Base-by-base conservation (phyloP, 2,888 invertebrate species). In the Hymenopus coronatus region DNA sequence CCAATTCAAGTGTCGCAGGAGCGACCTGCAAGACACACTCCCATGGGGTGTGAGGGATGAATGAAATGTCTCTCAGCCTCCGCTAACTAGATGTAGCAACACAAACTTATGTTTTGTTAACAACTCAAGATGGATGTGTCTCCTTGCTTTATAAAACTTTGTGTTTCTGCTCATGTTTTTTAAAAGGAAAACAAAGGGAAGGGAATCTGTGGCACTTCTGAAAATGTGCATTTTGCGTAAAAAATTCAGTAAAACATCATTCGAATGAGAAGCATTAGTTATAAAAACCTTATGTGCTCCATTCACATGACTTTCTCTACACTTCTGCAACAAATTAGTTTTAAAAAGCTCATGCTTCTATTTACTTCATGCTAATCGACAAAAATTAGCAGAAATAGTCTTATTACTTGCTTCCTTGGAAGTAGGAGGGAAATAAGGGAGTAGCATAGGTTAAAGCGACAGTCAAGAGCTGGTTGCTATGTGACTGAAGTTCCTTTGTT, bases 1-100 rank as follows among this genome's bases (percentile, higher is more conserved):
- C 28, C 84, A 84, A 84, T 88, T 88, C 54, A 88, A 88, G 88
- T 88, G 88, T 88, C 88, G 46, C 88, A 70, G 84, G 33, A 82
- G 40, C 87, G 87, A 87, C 87, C 82, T 87, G 82, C 81, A 81
- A 82, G 87, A 87, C 82, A 82, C 33, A 85, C 85, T 54, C 82
- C 15, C 40, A 25, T n/a, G 82, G 87, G 87, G 86, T 70, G 86
- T 4, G 86, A 30, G 88, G 40, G 28, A 28, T 40, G 46, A 82
- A n/a, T 27, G 25, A 85, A 87, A 87, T 82, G 30, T 25, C 70
- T 70, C 25, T 70, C 54, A 20, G 54, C 25, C 54, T 70, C 54
- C 20, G 54, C 54, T 70, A 70, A 70, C 54, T 70, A 70, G 54
- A 70, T 70, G 54, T 70, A 70, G 54, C 54, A 70, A 70, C 54